Evolutionary conservation across 2,888 invertebrate species (phyloP).

Genomic region (Chloroclystis v-ata): DNA sequence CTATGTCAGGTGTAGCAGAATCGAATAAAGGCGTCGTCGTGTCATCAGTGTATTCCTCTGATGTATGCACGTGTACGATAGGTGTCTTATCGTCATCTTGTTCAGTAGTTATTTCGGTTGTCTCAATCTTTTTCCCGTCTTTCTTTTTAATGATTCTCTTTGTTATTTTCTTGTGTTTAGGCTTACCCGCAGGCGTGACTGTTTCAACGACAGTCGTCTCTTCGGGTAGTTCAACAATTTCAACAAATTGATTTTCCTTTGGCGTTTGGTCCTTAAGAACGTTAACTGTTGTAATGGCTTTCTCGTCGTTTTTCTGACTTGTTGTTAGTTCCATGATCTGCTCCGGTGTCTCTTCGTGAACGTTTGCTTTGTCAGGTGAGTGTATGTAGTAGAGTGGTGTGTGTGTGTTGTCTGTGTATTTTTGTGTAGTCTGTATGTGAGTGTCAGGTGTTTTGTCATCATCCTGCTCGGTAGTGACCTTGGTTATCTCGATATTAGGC

Average conservation of each 20-base stretch:
- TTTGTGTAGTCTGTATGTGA: background rate
- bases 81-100: conserved; percentile 43
- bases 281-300: background rate
- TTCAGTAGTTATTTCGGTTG: conserved; percentile 38
- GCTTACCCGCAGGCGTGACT: conserved; percentile 37
- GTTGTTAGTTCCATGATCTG: no score
- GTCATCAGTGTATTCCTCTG: conserved; percentile 30
- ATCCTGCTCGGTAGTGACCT: conserved; percentile 1
- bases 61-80: conserved; percentile 43
- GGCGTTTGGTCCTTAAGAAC: conserved; percentile 15
- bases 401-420: conserved; percentile 4
- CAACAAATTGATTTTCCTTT: conserved; percentile 8
- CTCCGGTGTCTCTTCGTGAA: no score
- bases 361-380: no score
- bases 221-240: conserved; percentile 36
- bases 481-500: conserved; percentile 5
- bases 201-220: conserved; percentile 29
- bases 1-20: conserved; percentile 4
- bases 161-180: conserved; percentile 34
- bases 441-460: conserved; percentile 3
- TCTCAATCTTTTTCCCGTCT: conserved; percentile 37
- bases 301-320: no score
- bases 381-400: no score
- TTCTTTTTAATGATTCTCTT: conserved; percentile 38
- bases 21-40: conserved; percentile 30